phyloP scores from a whole-genome alignment of 30 jellyfish, hydroid and myxozoan genomes.

The Turritopsis rubra region DNA sequence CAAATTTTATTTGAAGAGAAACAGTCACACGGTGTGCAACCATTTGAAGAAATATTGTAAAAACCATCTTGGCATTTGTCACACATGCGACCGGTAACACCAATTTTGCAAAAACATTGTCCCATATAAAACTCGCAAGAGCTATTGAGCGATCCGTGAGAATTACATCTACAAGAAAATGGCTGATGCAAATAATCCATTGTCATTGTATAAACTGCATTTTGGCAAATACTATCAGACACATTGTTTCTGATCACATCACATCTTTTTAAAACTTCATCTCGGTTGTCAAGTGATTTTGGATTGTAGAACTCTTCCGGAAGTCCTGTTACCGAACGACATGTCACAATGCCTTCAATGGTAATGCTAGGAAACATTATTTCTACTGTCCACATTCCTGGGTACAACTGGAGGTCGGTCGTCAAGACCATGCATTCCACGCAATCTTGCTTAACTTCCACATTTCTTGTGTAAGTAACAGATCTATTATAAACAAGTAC shows the following conservation, averaged over 20 bases:
- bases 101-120: conserved; percentile 64
- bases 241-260: conserved; percentile 40
- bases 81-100: conserved; percentile 60
- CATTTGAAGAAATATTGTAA: conserved; percentile 46
- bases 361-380: conserved; percentile 8
- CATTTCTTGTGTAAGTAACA: background rate
- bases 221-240: conserved; percentile 39
- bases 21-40: conserved; percentile 72
- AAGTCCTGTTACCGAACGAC: conserved; percentile 32
- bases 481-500: conserved; percentile 10
- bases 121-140: conserved; percentile 57
- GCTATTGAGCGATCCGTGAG: conserved; percentile 41
- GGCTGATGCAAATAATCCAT: conserved; percentile 64
- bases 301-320: conserved; percentile 64
- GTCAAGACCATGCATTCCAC: conserved; percentile 33
- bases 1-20: conserved; percentile 49
- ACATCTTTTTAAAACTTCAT: conserved; percentile 32
- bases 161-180: conserved; percentile 25
- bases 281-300: conserved; percentile 35
- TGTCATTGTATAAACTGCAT: conserved; percentile 51
- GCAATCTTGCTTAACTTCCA: conserved; percentile 33
- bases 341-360: conserved; percentile 9
- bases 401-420: conserved; percentile 17
- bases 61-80: conserved; percentile 59
- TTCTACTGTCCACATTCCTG: conserved; percentile 46